These are phyloP conservation scores for Ophraella communa DNA, from an alignment of 2,888 invertebrate genomes.

Conservation along the genomic window DNA sequence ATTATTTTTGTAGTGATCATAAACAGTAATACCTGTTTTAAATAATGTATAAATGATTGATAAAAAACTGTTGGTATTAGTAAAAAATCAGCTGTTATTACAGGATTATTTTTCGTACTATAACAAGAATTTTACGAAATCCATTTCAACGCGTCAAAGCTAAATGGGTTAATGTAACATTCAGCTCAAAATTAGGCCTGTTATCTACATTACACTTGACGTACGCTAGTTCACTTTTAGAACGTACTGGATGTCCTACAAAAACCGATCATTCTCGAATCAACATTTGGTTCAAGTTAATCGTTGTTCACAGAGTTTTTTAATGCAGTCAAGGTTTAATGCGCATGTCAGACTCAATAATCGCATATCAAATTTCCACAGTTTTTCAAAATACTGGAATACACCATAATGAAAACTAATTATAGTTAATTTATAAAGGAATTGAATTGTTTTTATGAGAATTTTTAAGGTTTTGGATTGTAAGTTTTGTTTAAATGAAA, in stretches of 20 bases:
- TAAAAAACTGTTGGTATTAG: slow-evolving; percentile 3
- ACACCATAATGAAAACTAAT: too few species aligned
- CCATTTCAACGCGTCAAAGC: slow-evolving; percentile 18
- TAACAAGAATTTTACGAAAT: slow-evolving; percentile 30
- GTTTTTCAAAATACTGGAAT: slow-evolving; percentile 12
- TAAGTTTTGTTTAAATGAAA: too few species aligned
- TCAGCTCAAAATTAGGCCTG: slow-evolving; percentile 18
- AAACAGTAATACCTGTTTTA: not conserved
- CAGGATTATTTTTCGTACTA: slow-evolving; percentile 28
- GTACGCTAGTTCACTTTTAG: slow-evolving; percentile 28
- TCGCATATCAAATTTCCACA: slow-evolving; percentile 22
- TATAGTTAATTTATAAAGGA: not conserved
- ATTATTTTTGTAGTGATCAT: too few species aligned
- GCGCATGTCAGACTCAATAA: slow-evolving; percentile 21
- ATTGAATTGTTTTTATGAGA: too few species aligned
- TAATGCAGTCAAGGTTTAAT: not conserved
- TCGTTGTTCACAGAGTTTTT: slow-evolving; percentile 1
- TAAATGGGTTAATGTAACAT: slow-evolving; percentile 27
- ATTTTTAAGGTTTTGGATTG: too few species aligned
- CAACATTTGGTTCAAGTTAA: slow-evolving; percentile 16
- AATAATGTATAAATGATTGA: not conserved
- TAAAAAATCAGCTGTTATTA: slow-evolving; percentile 6
- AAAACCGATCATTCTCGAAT: slow-evolving; percentile 16
- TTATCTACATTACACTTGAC: slow-evolving; percentile 6
- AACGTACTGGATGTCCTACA: slow-evolving; percentile 29